Conservation (phyloP, 1,140 invertebrate species). For the Neodiprion lecontei region DNA sequence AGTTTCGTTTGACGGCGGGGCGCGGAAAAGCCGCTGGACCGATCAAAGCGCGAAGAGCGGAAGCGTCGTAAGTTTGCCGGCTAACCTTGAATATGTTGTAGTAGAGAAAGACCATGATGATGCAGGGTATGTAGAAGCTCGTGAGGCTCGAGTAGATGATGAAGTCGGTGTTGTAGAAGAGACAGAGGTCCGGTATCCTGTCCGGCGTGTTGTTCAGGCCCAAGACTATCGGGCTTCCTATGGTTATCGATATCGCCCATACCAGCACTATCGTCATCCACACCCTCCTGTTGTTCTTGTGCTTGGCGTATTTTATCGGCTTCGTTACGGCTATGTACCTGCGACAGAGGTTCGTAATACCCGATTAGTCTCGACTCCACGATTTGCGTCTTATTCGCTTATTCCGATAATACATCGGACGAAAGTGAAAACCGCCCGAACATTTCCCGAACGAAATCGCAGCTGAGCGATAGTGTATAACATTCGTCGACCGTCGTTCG, state of each 20-base stretch:
- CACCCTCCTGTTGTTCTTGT: slow-evolving; percentile 95
- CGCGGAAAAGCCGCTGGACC: background rate
- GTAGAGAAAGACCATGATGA: slow-evolving; percentile 99
- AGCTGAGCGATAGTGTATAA: too few relatives aligned
- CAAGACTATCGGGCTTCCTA: slow-evolving; percentile 96
- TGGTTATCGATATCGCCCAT: slow-evolving; percentile 95
- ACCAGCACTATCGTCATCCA: slow-evolving; percentile 95
- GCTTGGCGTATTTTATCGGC: slow-evolving; percentile 98
- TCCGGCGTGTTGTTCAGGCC: slow-evolving; percentile 92
- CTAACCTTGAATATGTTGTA: slow-evolving; percentile 96
- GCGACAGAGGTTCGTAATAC: slow-evolving; percentile 43
- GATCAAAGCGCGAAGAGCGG: background rate
- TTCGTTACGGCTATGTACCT: slow-evolving; percentile 98
- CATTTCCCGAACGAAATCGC: too few relatives aligned
- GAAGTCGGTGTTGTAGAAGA: slow-evolving; percentile 98
- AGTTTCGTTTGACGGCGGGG: background rate
- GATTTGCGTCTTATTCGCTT: background rate
- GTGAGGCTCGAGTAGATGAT: slow-evolving; percentile 97
- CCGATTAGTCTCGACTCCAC: background rate
- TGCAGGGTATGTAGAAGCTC: slow-evolving; percentile 99
- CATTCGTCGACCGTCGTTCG: too few relatives aligned
- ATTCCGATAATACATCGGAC: background rate
- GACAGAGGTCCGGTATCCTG: slow-evolving; percentile 79
- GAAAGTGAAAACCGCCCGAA: too few relatives aligned
- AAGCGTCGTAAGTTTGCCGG: background rate